Base-by-base conservation (phyloP, 2,888 invertebrate genomes). In the Stenichneumon culpator region DNA sequence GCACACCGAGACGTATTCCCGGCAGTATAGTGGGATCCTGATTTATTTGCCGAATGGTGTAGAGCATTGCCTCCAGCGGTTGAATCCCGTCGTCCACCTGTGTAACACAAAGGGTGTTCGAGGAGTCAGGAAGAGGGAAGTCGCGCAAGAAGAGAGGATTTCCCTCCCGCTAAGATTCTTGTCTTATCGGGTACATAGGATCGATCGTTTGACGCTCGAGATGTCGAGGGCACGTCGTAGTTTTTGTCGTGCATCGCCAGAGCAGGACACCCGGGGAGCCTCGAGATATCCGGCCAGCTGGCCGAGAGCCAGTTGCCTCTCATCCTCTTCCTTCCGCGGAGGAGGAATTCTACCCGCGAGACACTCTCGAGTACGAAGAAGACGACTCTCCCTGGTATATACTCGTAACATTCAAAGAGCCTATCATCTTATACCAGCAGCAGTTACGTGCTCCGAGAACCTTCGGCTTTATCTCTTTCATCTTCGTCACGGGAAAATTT, bases 71-170 rank as follows among this genome's bases (percentile, higher is more conserved):
- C 89, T 95, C 95, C 87, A 95, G 89, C 3, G 95, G 94, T 87
- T 95, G 95, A 54, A 95, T 93, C 2, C 95, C 95, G 87, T 95
- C 95, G 86, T 95, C 94, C 36, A 92, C 87, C 94, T 95, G 90
- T 22, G 68, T 44, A 14, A 79, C 22, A 65, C 52, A 57, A 67
- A 54, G 14, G 50, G 57, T n/a, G 63, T 5, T 50, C 39, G 11
- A 65, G n/a, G 14, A 47, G 28, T 9, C 19, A 67, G 22, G 67
- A 54, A 67, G 14, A 68, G 28, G 28, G 44, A 75, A 36, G 16
- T 22, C 32, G 70, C 14, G 14, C 9, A 39, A 19, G 54, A 73
- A 57, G 39, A n/a, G 63, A 22, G 5, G 52, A 39, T 44, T 14
- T 44, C 14, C 14, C 44, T 22, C 7, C 16, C 60, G 54, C 6